phyloP scores from a whole-genome alignment of 2,113 vertebrate species.

The Carassius auratus region DNA sequence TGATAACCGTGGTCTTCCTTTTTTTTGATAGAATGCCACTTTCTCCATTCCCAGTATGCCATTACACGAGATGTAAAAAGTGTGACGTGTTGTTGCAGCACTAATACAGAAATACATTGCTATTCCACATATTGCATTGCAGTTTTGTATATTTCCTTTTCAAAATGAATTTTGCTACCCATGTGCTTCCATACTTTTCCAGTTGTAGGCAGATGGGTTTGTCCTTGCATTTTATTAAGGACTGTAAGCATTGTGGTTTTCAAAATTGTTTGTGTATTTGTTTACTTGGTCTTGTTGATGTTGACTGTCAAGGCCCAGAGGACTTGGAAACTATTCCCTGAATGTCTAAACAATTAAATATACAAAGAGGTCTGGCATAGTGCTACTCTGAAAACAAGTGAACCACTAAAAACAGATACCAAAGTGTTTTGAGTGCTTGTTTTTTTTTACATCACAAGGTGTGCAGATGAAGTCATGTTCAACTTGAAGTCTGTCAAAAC shows the following conservation, averaged over 20 bases:
- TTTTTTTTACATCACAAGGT: background rate
- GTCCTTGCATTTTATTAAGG: background rate
- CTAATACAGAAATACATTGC: too few species aligned
- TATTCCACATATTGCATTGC: too few species aligned
- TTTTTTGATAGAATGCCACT: too few species aligned
- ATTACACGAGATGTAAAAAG: too few species aligned
- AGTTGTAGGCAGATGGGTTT: background rate
- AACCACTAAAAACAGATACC: too few species aligned
- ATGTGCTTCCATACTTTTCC: background rate
- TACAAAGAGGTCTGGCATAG: background rate
- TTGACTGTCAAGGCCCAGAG: slow-evolving; percentile 35
- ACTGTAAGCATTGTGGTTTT: background rate
- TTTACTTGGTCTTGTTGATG: slow-evolving; percentile 44
- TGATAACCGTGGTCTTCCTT: too few species aligned
- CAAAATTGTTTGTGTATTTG: slow-evolving; percentile 37
- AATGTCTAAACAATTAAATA: slow-evolving; percentile 38
- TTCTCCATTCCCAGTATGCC: too few species aligned
- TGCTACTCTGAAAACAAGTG: background rate
- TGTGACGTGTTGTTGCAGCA: too few species aligned
- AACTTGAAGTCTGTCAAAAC: background rate
- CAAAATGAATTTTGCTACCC: too few species aligned
- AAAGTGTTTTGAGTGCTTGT: background rate
- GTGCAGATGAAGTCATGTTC: background rate
- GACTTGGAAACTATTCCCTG: slow-evolving; percentile 43
- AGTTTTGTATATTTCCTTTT: too few species aligned